Conservation (phyloP, 2,888 invertebrate genomes). For the Apoderus coryli region DNA sequence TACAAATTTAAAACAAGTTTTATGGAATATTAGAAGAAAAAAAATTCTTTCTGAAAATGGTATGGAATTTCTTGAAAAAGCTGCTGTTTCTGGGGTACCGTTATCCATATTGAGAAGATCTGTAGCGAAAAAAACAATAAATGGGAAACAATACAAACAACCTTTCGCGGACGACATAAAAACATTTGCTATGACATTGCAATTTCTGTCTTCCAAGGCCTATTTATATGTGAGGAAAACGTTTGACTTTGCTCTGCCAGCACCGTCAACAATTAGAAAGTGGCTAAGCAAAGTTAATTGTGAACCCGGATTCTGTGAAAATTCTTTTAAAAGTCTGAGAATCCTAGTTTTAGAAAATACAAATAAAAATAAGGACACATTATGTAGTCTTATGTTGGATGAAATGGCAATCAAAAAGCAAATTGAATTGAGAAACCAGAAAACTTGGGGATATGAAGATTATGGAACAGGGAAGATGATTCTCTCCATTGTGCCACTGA, state of each 20-base stretch:
- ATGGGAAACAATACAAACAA: slow-evolving; percentile 4
- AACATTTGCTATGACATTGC: slow-evolving; percentile 11
- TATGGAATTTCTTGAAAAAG: slow-evolving; percentile 4
- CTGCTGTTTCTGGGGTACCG: slow-evolving; percentile 9
- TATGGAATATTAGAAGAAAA: too few relatives aligned
- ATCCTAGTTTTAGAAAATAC: neutral
- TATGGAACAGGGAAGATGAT: slow-evolving; percentile 2
- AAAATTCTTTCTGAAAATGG: too few relatives aligned
- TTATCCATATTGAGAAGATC: slow-evolving; percentile 6
- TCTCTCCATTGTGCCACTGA: slow-evolving; percentile 1
- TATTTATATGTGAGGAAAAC: slow-evolving; percentile 11
- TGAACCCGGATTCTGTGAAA: slow-evolving; percentile 10
- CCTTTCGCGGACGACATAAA: slow-evolving; percentile 6
- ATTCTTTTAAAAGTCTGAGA: slow-evolving; percentile 3
- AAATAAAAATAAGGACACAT: neutral
- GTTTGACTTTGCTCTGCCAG: slow-evolving; percentile 11
- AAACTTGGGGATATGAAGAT: slow-evolving; percentile 10
- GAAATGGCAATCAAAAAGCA: slow-evolving; percentile 10
- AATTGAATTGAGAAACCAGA: slow-evolving; percentile 4
- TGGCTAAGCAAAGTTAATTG: slow-evolving; percentile 12
- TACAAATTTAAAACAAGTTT: too few relatives aligned
- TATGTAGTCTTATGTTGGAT: slow-evolving; percentile 8
- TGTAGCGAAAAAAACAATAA: neutral
- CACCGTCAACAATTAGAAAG: slow-evolving; percentile 11
- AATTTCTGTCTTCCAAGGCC: slow-evolving; percentile 11